Evolutionary conservation across 2,797 vertebrate species (phyloP).

Genomic region (Poecilia wingei): DNA sequence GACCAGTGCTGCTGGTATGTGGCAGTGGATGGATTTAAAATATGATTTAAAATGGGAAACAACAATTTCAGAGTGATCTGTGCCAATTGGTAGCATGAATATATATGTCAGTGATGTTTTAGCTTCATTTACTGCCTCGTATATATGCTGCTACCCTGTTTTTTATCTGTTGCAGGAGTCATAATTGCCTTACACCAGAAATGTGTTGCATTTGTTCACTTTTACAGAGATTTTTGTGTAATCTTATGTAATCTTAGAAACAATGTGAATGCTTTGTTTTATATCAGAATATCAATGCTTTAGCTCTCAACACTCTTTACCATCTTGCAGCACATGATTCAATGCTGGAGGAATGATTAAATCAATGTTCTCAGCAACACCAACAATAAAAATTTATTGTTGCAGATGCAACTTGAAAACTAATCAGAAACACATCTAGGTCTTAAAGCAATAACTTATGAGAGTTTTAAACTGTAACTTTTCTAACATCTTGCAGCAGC

Average conservation of each 20-base stretch:
- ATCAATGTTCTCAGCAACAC: background rate
- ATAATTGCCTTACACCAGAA: background rate
- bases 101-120: conserved; percentile 3
- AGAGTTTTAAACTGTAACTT: background rate
- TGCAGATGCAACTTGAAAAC: background rate
- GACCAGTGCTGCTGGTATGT: conserved; percentile 41
- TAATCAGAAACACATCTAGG: background rate
- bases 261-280: background rate
- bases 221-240: background rate
- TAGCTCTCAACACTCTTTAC: background rate
- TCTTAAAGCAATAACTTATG: background rate
- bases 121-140: background rate
- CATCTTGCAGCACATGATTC: background rate
- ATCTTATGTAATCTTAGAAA: background rate
- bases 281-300: background rate
- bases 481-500: background rate
- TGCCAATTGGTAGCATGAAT: conserved; percentile 21
- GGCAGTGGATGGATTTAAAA: conserved; percentile 39
- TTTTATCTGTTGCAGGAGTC: background rate
- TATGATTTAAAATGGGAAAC: conserved; percentile 37
- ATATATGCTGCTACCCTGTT: background rate
- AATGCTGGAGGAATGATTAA: background rate
- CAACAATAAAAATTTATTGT: background rate
- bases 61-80: conserved; percentile 24
- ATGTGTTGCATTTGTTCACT: background rate